Evolutionary conservation across 2,113 vertebrate genomes (phyloP), one percentile per base, ranked within the genome.

Genomic region (Chloropsis hardwickii): DNA sequence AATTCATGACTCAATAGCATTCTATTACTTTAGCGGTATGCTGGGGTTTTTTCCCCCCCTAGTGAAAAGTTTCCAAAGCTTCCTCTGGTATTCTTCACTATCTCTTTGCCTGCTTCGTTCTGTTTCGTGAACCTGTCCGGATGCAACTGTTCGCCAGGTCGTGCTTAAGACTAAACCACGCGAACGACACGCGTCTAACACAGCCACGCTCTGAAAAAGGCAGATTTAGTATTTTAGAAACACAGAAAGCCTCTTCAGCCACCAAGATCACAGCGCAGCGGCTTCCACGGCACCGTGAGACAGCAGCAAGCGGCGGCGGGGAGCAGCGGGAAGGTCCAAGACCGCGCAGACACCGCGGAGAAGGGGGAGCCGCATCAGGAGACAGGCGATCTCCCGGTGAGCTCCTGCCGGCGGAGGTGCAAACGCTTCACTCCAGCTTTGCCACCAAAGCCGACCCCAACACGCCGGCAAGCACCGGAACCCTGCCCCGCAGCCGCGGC

Each of bases 31-130:
- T 7, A 35, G 25, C 0, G 0, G 9, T 10, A 61, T 2, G 27
- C 1, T 12, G 12, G 12, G 5, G 8, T 5, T 23, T 53, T 15
- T 13, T 3, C 3, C 6, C 6, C 1, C 1, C 4, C 20, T 14
- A 31, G 1, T 12, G 8, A 12, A 35, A 2, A 2, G 18, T 56
- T 78, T 35, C 40, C 56, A 73, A 95, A 73, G 14, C 12, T 29
- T 37, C 7, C 25, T n/a, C 2, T 0, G 3, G 11, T 13, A 33
- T 24, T 51, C 10, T n/a, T 70, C 33, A 9, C 31, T 42, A 23
- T 2, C 4, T 21, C 12, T 50, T 22, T 50, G 40, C 25, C 15
- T 24, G 14, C 29, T 33, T 29, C 8, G 11, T 14, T 78, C 40
- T 14, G 44, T 35, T 71, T 12, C 10, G 35, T 18, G 39, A 57